Evolutionary conservation across 2,888 invertebrate species (phyloP), one percentile per base, ranked within the genome.

Genomic region (Archips crataeganus): DNA sequence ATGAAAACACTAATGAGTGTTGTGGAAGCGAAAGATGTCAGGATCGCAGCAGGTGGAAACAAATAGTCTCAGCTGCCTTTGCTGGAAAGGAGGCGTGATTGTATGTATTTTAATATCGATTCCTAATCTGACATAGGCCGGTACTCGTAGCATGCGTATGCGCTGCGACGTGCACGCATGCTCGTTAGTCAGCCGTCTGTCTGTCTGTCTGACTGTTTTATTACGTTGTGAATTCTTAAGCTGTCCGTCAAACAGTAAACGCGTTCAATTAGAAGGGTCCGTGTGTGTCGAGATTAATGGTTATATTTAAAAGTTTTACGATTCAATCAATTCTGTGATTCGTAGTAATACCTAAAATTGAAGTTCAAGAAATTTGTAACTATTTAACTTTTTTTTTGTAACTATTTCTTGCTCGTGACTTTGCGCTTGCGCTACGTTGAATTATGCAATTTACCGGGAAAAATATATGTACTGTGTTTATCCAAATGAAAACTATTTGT

Each of bases 121-220:
- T 13, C 49, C n/a, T 49, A 49, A n/a, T n/a, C 49, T 5, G 2
- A 49, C 9, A 54, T 54, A 54, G 54, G 23, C 15, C 15, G 9
- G 23, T 6, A 23, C 23, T 2, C 54, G 23, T 54, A 66, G 66
- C 72, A 47, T 39, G 68, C 64, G 42, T n/a, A 45, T 10, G 62
- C 57, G 54, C 63, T 23, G n/a, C 49, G 49, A 34, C 49, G 61
- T 13, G 51, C 61, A 42, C 57, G 71, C 71, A 72, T 72, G 64
- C 75, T 70, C 66, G 71, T 70, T 49, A 61, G 70, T 47, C 70
- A 39, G 68, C 61, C 70, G 75, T 67, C 73, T 67, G 76, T 76
- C 75, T 61, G 76, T 76, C 71, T 72, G 69, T 66, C 69, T 45
- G 71, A 72, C 62, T 72, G 36, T 42, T 72, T 72, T 60, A 60